Evolutionary conservation across 2,797 vertebrate genomes (phyloP).

Genomic region (Gastrophryne carolinensis): DNA sequence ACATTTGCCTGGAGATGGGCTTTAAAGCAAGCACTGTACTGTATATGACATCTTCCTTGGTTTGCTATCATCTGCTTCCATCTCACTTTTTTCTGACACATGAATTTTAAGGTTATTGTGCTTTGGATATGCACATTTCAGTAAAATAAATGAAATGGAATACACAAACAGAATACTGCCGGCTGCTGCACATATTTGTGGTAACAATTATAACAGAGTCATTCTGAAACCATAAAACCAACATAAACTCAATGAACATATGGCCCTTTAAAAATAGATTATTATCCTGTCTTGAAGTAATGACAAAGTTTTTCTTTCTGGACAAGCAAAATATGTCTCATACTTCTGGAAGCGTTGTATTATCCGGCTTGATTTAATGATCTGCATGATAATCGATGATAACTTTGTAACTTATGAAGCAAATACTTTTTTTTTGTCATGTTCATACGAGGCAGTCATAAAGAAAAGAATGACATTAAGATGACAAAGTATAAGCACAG

Average conservation of each 20-base stretch:
- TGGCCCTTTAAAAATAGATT: slow-evolving; percentile 22
- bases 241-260: slow-evolving; percentile 12
- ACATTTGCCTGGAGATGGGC: no score
- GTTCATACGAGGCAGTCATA: neutral
- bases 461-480: slow-evolving; percentile 1
- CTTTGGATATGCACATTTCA: slow-evolving; percentile 63
- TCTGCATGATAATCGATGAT: neutral
- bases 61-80: no score
- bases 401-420: slow-evolving; percentile 8
- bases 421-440: neutral
- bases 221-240: neutral
- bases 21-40: no score
- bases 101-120: no score
- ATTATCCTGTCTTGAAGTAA: slow-evolving; percentile 11
- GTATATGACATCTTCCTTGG: no score
- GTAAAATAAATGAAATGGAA: neutral
- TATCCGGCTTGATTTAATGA: neutral
- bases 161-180: slow-evolving; percentile 62
- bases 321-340: slow-evolving; percentile 4
- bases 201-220: slow-evolving; percentile 17
- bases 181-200: slow-evolving; percentile 48
- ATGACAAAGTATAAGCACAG: neutral
- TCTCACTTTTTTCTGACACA: no score
- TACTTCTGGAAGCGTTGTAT: neutral
- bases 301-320: slow-evolving; percentile 19